Conservation (phyloP, 2,113 vertebrate species). For the Tetraodon nigroviridis region DNA sequence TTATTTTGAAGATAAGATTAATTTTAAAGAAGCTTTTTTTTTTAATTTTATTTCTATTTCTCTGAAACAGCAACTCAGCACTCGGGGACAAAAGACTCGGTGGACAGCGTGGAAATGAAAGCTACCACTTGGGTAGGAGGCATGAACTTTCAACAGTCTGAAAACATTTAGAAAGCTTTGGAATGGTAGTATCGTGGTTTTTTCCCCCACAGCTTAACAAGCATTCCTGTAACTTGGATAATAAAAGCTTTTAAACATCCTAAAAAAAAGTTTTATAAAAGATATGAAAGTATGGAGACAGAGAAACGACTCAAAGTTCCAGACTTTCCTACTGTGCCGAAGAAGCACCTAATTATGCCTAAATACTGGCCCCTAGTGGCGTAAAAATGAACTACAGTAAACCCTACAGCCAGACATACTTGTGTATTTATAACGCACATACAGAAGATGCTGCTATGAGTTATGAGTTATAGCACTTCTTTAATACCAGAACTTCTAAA, state of each 20-base stretch:
- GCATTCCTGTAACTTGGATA: background rate
- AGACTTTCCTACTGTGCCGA: slow-evolving; percentile 26
- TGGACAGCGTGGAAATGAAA: slow-evolving; percentile 28
- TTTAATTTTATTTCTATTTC: slow-evolving; percentile 35
- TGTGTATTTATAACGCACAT: background rate
- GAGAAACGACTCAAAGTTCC: background rate
- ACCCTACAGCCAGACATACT: background rate
- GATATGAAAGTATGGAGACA: too few relatives aligned
- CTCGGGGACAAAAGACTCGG: background rate
- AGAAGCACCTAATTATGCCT: slow-evolving; percentile 12
- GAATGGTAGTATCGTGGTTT: too few relatives aligned
- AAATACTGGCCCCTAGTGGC: slow-evolving; percentile 63
- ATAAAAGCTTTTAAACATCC: background rate
- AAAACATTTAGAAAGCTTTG: slow-evolving; percentile 18
- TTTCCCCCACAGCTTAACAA: too few relatives aligned
- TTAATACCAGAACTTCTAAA: too few relatives aligned
- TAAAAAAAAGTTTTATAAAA: too few relatives aligned
- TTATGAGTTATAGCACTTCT: background rate
- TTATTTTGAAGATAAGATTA: background rate
- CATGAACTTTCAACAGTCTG: slow-evolving; percentile 22
- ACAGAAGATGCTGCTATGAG: background rate
- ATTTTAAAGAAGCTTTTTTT: slow-evolving; percentile 22
- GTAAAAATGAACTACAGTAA: background rate
- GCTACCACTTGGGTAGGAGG: slow-evolving; percentile 21
- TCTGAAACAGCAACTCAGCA: slow-evolving; percentile 17